phyloP scores from a whole-genome alignment of 2,888 invertebrate species.

The Alcis repandata region DNA sequence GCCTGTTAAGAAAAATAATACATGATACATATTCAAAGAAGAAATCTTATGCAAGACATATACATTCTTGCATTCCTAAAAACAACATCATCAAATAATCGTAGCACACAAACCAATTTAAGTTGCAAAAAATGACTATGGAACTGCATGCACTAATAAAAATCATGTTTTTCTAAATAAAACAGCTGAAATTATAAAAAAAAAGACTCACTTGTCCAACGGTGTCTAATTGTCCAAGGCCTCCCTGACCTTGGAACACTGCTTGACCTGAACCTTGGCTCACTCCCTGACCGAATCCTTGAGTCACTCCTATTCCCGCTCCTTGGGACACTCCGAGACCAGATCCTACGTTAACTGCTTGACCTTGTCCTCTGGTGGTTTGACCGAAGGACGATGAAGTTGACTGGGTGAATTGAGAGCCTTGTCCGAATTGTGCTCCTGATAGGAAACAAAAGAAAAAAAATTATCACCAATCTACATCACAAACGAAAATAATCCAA shows the following conservation, averaged over 20 bases:
- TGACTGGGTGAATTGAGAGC: conserved; percentile 48
- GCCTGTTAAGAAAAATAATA: conserved; percentile 38
- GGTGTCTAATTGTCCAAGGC: conserved; percentile 53
- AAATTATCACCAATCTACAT: no score
- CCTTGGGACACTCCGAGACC: conserved; percentile 51
- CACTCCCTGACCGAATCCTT: background rate
- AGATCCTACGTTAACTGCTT: conserved; percentile 31
- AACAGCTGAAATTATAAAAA: background rate
- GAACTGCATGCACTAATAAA: no score
- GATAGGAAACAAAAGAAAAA: no score
- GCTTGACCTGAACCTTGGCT: conserved; percentile 17
- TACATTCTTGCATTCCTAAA: no score
- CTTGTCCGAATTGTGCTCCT: conserved; percentile 52
- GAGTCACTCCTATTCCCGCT: conserved; percentile 20
- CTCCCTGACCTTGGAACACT: conserved; percentile 55
- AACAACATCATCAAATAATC: no score
- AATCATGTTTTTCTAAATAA: no score
- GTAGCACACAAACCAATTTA: no score
- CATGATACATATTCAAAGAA: background rate
- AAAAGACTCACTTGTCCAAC: conserved; percentile 57
- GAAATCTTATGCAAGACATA: no score
- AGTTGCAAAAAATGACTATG: no score
- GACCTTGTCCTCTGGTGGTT: conserved; percentile 45
- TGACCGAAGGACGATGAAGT: conserved; percentile 45
- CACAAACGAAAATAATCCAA: no score